Evolutionary conservation across 2,888 invertebrate species (phyloP).

Genomic region (Lottia scabra): DNA sequence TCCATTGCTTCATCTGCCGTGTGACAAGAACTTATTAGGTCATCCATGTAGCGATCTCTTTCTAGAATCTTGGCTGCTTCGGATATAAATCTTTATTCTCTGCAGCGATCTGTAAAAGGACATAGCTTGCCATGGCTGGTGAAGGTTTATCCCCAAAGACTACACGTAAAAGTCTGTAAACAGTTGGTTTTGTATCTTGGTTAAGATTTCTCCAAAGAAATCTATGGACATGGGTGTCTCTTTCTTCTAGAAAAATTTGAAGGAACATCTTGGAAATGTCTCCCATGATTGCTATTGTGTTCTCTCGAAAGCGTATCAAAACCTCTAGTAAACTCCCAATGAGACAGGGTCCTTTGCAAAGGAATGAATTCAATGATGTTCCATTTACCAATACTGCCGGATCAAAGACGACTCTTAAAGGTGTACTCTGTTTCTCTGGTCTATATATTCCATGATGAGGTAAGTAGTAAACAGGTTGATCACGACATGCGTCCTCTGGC

Average conservation of each 20-base stretch:
- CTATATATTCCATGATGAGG: conserved; percentile 22
- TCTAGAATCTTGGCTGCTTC: conserved; percentile 18
- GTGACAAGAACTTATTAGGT: conserved; percentile 15
- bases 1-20: background rate
- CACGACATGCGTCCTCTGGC: background rate
- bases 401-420: conserved; percentile 18
- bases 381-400: conserved; percentile 12
- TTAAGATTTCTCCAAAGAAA: conserved; percentile 17
- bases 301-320: conserved; percentile 12
- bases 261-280: background rate
- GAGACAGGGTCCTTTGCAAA: conserved; percentile 7
- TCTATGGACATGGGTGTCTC: conserved; percentile 10
- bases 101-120: conserved; percentile 15
- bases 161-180: conserved; percentile 7
- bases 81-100: conserved; percentile 8
- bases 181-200: background rate
- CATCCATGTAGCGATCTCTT: conserved; percentile 21
- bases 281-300: background rate
- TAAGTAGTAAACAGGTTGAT: conserved; percentile 10
- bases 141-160: conserved; percentile 21
- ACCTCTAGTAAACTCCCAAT: conserved; percentile 8
- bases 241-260: background rate
- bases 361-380: conserved; percentile 3
- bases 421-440: conserved; percentile 16
- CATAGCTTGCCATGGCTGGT: conserved; percentile 18